Conservation (phyloP, 2,113 vertebrate species). For the Equus przewalskii region DNA sequence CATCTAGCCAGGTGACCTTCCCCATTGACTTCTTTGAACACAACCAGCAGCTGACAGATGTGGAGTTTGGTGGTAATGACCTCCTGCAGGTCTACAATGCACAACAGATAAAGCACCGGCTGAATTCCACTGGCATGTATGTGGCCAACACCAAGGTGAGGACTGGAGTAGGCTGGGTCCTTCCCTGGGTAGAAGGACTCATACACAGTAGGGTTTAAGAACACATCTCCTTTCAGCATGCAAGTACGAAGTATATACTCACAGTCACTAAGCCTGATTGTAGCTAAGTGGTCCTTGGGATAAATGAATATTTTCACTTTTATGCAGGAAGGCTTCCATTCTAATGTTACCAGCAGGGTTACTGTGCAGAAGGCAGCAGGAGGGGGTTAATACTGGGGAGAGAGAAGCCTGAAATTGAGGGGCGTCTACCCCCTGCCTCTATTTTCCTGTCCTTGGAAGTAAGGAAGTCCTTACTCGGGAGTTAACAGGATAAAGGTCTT, state of each 20-base stretch:
- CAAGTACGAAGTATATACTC: neutral
- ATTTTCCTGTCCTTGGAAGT: neutral
- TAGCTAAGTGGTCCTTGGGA: neutral
- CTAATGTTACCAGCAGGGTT: neutral
- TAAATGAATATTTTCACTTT: neutral
- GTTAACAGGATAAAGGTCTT: neutral
- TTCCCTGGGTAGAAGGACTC: neutral
- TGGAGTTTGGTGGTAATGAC: constrained; percentile 98
- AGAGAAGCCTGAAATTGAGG: neutral
- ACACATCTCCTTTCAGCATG: neutral
- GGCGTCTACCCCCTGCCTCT: neutral
- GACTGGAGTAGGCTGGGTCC: neutral
- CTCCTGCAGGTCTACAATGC: constrained; percentile 98
- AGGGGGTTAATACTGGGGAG: neutral
- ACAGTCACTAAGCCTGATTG: neutral
- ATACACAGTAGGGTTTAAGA: neutral
- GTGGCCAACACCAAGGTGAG: constrained; percentile 99
- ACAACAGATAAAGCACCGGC: constrained; percentile 98
- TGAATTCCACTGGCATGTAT: constrained; percentile 99
- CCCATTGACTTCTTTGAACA: constrained; percentile 99
- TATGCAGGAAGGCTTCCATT: neutral
- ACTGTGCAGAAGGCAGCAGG: neutral
- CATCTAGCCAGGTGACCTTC: constrained; percentile 98
- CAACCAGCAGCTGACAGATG: constrained; percentile 98
- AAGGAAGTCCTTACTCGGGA: neutral